Base-by-base conservation (phyloP, 2,797 vertebrate species). In the Etheostoma perlongum region DNA sequence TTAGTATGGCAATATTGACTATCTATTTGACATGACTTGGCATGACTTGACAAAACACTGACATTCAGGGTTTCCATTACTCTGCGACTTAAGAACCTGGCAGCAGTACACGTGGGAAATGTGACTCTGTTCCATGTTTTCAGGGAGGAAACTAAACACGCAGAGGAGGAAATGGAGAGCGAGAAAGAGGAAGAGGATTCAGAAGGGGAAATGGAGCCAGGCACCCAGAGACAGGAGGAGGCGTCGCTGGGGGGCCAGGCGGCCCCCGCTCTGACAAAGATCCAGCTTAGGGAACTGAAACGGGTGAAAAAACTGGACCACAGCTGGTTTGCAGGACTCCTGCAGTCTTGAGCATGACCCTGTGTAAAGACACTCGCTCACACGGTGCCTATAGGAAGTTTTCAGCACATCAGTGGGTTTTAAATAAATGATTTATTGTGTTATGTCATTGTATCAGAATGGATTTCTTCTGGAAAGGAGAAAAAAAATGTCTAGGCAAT, bases 241-340 rank as follows among this genome's bases (percentile, higher is more conserved):
- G 8, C 0, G 55, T 27, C 72, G 1, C 42, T 36, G 40, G 3
- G 60, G 25, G 88, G 82, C 8, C 78, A 84, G 12, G 52, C 66
- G 2, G 84, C 64, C 6, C 94, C 89, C 0, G 2, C 62, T 8
- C 90, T 97, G 7, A 95, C 95, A 1, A 98, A 95, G 92, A 88
- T 91, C 13, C 92, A 97, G 83, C 89, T 93, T 57, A 96, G 88
- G 76, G 96, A 98, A 79, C 93, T 99, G 85, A 95, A 92, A 67
- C 95, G 91, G 81, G 81, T 98, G 80, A 95, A 94, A 82, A 98
- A 95, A 90, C 85, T 89, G 1, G 97, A 99, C 93, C 96, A 95
- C 72, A 96, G 96, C 88, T 99, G 98, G 98, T 52, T 97, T 15
- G 25, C 69, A n/a, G 67, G 52, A n/a, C 68, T 92, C 6, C 61